phyloP scores from a whole-genome alignment of 1,140 invertebrate genomes.

The Chymomyza costata region DNA sequence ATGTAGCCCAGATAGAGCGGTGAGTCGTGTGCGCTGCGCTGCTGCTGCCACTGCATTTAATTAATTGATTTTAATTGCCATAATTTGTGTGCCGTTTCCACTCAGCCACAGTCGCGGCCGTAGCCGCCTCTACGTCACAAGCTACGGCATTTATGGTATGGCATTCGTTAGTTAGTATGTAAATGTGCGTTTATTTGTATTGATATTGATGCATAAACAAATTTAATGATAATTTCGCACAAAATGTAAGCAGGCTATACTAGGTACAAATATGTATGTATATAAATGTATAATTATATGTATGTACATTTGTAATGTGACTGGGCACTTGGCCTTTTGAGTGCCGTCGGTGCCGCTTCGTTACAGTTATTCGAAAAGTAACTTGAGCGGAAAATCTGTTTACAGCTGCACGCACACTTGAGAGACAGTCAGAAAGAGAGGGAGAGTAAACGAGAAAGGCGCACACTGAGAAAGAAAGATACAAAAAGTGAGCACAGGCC shows the following conservation, averaged over 20 bases:
- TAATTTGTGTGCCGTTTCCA: conserved; percentile 71
- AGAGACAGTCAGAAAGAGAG: conserved; percentile 25
- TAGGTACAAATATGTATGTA: too few relatives aligned
- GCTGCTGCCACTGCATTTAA: conserved; percentile 65
- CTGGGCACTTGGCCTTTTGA: conserved; percentile 5
- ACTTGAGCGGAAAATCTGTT: conserved; percentile 73
- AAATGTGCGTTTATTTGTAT: conserved; percentile 42
- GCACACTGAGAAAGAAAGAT: conserved; percentile 19
- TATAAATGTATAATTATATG: too few relatives aligned
- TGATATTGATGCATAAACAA: conserved; percentile 73
- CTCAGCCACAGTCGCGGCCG: conserved; percentile 55
- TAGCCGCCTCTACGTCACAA: too few relatives aligned
- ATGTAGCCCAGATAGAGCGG: conserved; percentile 14
- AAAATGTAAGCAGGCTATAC: not conserved
- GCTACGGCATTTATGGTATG: conserved; percentile 62
- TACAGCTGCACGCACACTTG: conserved; percentile 71
- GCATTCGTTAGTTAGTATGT: too few relatives aligned
- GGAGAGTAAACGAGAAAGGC: conserved; percentile 16
- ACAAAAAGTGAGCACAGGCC: conserved; percentile 11
- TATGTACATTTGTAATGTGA: too few relatives aligned
- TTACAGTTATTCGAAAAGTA: conserved; percentile 67
- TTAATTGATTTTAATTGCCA: conserved; percentile 74
- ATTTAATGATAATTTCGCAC: conserved; percentile 64
- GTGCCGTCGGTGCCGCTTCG: conserved; percentile 47
- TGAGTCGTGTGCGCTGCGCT: conserved; percentile 15